Base-by-base conservation (phyloP, 2,888 invertebrate genomes). In the Cephus rjabovi region DNA sequence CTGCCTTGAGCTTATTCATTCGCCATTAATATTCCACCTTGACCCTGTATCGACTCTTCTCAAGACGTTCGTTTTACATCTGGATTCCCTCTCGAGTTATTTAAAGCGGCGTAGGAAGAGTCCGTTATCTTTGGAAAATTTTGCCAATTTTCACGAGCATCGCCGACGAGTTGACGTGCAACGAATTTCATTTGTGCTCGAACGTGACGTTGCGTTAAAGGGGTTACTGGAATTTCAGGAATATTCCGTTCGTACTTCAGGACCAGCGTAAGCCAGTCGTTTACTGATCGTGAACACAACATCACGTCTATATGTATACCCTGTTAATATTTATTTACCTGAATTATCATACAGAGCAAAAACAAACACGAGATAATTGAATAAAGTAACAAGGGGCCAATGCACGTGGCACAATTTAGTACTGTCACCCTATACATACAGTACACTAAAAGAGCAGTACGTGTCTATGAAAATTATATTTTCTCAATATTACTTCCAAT, bases 191-290 rank as follows among this genome's bases (percentile, higher is more conserved):
- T 56, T 56, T 23, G 56, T 56, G 71, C 34, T 31, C 30, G 30
- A 30, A 71, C 34, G 15, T 71, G 71, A 34, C 71, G 30, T 71
- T 71, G 31, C 71, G 71, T 71, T 71, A 33, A 71, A 31, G 71
- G 71, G 23, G 30, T 71, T 34, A 71, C 71, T 30, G 11, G 71
- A 71, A 71, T 33, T 71, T 30, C 34, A 1, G 30, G 3, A 34
- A 71, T 71, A 33, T 71, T 71, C 23, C 71, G 23, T 23, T 9
- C 23, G 56, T 23, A 56, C 6, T 23, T 2, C 56, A 9, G 9
- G 9, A 23, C 23, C 9, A 56, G 56, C 23, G 23, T 56, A 15
- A 56, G 23, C 23, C 56, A 56, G 56, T 56, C 56, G 23, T 56
- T 56, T 56, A 56, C 56, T 23, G 23, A 56, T 23, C 56, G 23